These are phyloP conservation scores for Dyspetes luteomarginatus DNA, from an alignment of 2,888 invertebrate genomes.

Conservation along the genomic window DNA sequence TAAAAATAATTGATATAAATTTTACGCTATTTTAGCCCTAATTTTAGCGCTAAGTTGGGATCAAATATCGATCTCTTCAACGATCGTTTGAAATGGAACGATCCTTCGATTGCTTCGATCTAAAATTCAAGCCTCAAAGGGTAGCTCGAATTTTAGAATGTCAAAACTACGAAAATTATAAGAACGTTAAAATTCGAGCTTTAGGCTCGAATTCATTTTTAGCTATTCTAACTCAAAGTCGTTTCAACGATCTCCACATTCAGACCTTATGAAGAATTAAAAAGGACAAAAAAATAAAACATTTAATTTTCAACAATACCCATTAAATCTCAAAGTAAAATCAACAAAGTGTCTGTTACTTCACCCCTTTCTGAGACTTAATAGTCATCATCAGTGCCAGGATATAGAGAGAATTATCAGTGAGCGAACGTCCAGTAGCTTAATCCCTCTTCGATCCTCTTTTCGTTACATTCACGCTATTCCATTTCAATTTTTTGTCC, in stretches of 20 bases:
- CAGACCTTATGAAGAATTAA: neutral
- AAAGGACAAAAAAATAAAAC: neutral
- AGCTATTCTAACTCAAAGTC: too few species aligned
- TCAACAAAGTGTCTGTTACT: neutral
- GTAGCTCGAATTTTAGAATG: too few species aligned
- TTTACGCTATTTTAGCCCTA: too few species aligned
- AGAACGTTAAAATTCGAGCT: too few species aligned
- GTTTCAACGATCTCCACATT: neutral
- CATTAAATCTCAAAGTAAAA: constrained; percentile 24
- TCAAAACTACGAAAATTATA: too few species aligned
- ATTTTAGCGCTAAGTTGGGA: too few species aligned
- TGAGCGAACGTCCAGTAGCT: constrained; percentile 9
- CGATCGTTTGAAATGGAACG: too few species aligned
- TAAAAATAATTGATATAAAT: too few species aligned
- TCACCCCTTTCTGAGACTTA: constrained; percentile 25
- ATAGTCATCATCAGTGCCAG: constrained; percentile 18
- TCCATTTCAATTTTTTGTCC: constrained; percentile 24
- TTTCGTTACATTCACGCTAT: constrained; percentile 14
- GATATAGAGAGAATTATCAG: constrained; percentile 5
- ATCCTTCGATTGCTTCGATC: too few species aligned
- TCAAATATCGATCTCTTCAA: too few species aligned
- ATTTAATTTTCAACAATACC: constrained; percentile 18
- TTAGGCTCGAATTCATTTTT: too few species aligned
- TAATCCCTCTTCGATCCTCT: constrained; percentile 26
- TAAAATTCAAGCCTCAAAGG: too few species aligned